phyloP scores from a whole-genome alignment of 2,113 vertebrate genomes.

The Brevimyrus niger region DNA sequence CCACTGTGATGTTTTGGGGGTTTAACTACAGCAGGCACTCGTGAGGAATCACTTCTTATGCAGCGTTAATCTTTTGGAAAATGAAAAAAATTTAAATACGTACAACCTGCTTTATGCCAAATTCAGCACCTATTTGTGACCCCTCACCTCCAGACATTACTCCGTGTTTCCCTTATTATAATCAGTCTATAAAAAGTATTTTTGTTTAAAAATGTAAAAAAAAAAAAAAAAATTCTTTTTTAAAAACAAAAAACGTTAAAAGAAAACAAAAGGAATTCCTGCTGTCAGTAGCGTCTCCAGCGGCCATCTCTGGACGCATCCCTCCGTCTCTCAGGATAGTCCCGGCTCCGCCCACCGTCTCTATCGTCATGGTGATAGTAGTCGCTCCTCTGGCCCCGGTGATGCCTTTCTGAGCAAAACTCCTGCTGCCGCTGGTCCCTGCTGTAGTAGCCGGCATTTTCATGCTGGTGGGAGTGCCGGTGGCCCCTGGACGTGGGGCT shows the following conservation, averaged over 20 bases:
- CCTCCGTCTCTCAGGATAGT: conserved; percentile 50
- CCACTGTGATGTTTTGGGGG: not conserved
- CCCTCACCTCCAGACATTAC: not conserved
- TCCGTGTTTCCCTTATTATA: not conserved
- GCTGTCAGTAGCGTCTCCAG: conserved; percentile 62
- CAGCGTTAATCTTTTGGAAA: not conserved
- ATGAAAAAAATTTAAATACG: not conserved
- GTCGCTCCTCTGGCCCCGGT: conserved; percentile 57
- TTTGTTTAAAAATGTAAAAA: not conserved
- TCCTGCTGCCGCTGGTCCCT: conserved; percentile 55
- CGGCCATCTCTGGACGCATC: conserved; percentile 58
- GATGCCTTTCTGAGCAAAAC: conserved; percentile 47
- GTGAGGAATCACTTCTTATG: not conserved
- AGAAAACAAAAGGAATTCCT: not conserved
- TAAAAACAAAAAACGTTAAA: not conserved
- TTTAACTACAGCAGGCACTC: not conserved
- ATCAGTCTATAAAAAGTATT: not conserved
- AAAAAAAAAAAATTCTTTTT: not conserved
- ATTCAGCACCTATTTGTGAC: not conserved
- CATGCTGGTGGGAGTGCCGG: conserved; percentile 45
- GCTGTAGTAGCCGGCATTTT: conserved; percentile 45
- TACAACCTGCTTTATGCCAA: not conserved
- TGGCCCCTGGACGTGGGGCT: conserved; percentile 39
- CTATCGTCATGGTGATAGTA: conserved; percentile 59
- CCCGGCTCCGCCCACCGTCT: conserved; percentile 56